These are phyloP conservation scores for Zalophus californianus DNA, from an alignment of 2,797 vertebrate species.

Conservation along the genomic window DNA sequence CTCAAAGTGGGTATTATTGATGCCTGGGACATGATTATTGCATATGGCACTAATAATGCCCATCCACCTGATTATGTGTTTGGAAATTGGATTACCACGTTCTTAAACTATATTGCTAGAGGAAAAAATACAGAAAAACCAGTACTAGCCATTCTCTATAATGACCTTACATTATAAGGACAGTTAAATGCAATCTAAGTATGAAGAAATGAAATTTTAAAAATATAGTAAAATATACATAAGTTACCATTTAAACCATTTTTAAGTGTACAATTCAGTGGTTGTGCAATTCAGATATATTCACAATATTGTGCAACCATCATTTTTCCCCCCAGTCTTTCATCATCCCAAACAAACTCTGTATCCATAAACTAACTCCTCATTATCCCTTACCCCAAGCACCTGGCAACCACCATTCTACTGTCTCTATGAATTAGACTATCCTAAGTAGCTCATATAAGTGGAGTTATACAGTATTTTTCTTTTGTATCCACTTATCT, in stretches of 20 bases:
- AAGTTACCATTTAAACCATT: background rate
- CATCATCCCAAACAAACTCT: background rate
- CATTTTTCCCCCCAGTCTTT: background rate
- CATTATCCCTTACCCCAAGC: fast-evolving
- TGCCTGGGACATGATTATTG: conserved; percentile 76
- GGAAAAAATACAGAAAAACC: background rate
- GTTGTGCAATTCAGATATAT: background rate
- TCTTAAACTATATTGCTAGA: conserved; percentile 77
- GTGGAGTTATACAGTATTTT: background rate
- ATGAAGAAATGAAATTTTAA: background rate
- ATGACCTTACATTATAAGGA: background rate
- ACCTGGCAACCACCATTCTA: background rate
- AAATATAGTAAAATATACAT: background rate
- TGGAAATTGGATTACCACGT: conserved; percentile 69
- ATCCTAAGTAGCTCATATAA: background rate
- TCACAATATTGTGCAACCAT: background rate
- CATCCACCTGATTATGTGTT: conserved; percentile 55
- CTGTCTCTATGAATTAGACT: background rate
- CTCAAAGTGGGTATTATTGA: conserved; percentile 69
- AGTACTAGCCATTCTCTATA: background rate
- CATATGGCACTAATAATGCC: background rate
- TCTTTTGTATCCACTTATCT: background rate
- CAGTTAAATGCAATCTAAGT: background rate
- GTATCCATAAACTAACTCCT: background rate
- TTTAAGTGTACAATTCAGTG: background rate